Evolutionary conservation across 2,113 vertebrate species (phyloP).

Genomic region (Coptodon rendalli): DNA sequence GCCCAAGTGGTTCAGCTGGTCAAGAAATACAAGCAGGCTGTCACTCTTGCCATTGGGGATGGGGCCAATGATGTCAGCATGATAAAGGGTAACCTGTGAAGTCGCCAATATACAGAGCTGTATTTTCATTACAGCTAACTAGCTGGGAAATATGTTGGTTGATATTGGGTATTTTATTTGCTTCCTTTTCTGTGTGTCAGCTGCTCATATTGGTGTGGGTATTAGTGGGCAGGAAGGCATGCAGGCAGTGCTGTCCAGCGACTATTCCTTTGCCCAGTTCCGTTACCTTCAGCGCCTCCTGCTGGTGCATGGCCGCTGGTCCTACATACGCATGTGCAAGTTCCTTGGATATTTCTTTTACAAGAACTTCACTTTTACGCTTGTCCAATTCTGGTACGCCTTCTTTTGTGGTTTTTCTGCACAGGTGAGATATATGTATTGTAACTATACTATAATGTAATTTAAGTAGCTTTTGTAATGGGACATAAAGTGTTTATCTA

Average conservation of each 20-base stretch:
- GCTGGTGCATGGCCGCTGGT: background rate
- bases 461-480: background rate
- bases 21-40: slow-evolving; percentile 86
- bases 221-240: slow-evolving; percentile 93
- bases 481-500: background rate
- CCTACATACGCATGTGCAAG: background rate
- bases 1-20: slow-evolving; percentile 93
- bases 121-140: fast-evolving
- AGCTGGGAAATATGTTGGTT: fast-evolving
- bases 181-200: slow-evolving; percentile 51
- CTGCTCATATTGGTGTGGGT: slow-evolving; percentile 90
- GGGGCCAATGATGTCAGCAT: slow-evolving; percentile 95
- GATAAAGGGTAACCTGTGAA: slow-evolving; percentile 81
- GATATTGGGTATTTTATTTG: fast-evolving
- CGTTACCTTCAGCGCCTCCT: background rate
- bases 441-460: background rate
- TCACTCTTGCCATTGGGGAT: slow-evolving; percentile 91
- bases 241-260: slow-evolving; percentile 90
- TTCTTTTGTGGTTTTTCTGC: background rate
- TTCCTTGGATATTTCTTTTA: background rate
- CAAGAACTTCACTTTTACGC: background rate
- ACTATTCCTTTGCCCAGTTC: slow-evolving; percentile 55
- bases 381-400: background rate
- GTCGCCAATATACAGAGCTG: too few relatives aligned
- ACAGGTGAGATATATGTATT: background rate